Base-by-base conservation (phyloP, 2,888 invertebrate genomes). In the Amiota mariae region DNA sequence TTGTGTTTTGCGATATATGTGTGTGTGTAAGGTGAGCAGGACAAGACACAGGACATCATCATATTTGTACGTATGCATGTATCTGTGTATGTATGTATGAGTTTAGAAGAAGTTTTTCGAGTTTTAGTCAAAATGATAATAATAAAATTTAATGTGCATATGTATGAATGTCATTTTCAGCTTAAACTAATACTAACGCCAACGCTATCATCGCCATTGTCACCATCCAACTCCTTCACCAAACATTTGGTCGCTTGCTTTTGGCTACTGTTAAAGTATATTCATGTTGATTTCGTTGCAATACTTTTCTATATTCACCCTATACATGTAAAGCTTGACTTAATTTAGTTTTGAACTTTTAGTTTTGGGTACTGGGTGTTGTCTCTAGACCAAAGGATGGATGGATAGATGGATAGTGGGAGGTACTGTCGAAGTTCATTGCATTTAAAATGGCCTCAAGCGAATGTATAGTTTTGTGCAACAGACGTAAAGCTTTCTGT, bases 101-200 rank as follows among this genome's bases (percentile, higher is more conserved):
- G 59, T 15, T 11, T 59, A 15, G 59, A 59, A 11, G 15, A 20
- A 59, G 59, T 59, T 59, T 12, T n/a, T 59, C 36, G 59, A 15
- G 59, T 15, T n/a, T 54, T 54, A 54, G 51, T 79, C 79, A 84
- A 84, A 84, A 85, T 85, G 85, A 85, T 81, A 85, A 84, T 84
- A 85, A 85, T 85, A 84, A 84, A 84, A 84, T 85, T 82, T 84
- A 85, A 84, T 84, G 85, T 82, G 82, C 80, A 81, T 78, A 83
- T 81, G 81, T 36, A 36, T 36, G 6, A 36, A 36, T 36, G 36
- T 49, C 11, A 49, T 49, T 64, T 54, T 8, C 51, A 20, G 18
- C 20, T 59, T 59, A 15, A 57, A 57, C 57, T 57, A 57, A 15
- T 15, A n/a, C 54, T 57, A 9, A 36, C 36, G 3, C 36, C 36